Evolutionary conservation across 2,113 vertebrate genomes (phyloP), one percentile per base, ranked within the genome.

Genomic region (Poecilia latipinna): DNA sequence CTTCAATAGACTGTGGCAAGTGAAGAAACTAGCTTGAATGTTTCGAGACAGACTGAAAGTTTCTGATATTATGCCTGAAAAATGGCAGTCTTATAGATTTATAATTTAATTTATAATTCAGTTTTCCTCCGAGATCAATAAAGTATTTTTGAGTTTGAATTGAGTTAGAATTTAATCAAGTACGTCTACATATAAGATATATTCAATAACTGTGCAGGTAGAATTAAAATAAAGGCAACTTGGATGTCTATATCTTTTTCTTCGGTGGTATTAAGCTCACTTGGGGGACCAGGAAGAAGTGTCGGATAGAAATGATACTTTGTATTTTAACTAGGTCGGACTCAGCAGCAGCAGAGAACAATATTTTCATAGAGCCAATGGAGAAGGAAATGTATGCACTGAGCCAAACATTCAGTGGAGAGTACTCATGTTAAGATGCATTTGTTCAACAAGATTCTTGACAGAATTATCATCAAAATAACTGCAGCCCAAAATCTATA

Each of bases 281-380:
- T 75, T 76, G 78, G 61, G 74, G 74, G 70, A 65, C 33, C 24
- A 66, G 32, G 74, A 78, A 13, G 39, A 68, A 37, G 42, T 54
- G 61, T 19, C 6, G 17, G 44, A 19, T 5, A 48, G 17, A 17
- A 68, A 33, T 7, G 66, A 66, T 73, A 3, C 31, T 22, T 48
- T 13, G 67, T 68, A 68, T 86, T 66, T 84, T 81, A 90, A 86
- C 61, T 89, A 63, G 86, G 89, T 86, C 88, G 19, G 44, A 48
- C 44, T 48, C 17, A 90, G 61, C 77, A 4, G 70, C 80, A 77
- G 66, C 70, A 80, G 84, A 70, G 68, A 51, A 57, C 3, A 57
- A n/a, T 57, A 57, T 3, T n/a, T 24, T 57, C n/a, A 70, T 73
- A 39, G 4, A 22, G 69, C 26, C 75, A 65, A 82, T 78, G 19